These are phyloP conservation scores for Pterobdella sp. DNA, from an alignment of 2,888 invertebrate genomes.

Conservation along the genomic window DNA sequence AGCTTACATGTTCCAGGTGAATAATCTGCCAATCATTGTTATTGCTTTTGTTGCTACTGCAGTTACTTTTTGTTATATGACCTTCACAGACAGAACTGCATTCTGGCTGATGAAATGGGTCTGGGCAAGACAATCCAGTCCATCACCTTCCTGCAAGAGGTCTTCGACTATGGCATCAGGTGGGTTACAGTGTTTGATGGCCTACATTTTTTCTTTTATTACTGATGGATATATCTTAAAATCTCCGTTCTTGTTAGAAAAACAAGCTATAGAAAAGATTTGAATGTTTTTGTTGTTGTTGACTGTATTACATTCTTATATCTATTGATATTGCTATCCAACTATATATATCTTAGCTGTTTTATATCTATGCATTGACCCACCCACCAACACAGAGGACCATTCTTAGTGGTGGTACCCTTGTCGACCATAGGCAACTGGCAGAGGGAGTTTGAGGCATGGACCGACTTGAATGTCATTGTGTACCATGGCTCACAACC, in stretches of 20 bases:
- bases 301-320: background rate
- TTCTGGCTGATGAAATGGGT: slow-evolving; percentile 99
- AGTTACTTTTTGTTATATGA: too few relatives aligned
- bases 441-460: slow-evolving; percentile 98
- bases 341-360: too few relatives aligned
- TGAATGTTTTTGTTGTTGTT: too few relatives aligned
- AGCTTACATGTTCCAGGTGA: too few relatives aligned
- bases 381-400: slow-evolving; percentile 57
- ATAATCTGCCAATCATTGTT: too few relatives aligned
- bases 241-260: too few relatives aligned
- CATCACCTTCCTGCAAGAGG: slow-evolving; percentile 76
- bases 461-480: slow-evolving; percentile 97
- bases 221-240: too few relatives aligned
- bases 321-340: background rate
- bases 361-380: background rate
- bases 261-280: too few relatives aligned
- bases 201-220: background rate
- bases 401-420: slow-evolving; percentile 94
- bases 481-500: slow-evolving; percentile 80
- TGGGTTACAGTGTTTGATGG: background rate
- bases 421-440: slow-evolving; percentile 98
- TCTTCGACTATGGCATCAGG: slow-evolving; percentile 74
- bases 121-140: slow-evolving; percentile 98
- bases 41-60: too few relatives aligned
- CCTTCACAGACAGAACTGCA: slow-evolving; percentile 74